Evolutionary conservation across 1,140 invertebrate genomes (phyloP).

Genomic region (Telenomus remus): DNA sequence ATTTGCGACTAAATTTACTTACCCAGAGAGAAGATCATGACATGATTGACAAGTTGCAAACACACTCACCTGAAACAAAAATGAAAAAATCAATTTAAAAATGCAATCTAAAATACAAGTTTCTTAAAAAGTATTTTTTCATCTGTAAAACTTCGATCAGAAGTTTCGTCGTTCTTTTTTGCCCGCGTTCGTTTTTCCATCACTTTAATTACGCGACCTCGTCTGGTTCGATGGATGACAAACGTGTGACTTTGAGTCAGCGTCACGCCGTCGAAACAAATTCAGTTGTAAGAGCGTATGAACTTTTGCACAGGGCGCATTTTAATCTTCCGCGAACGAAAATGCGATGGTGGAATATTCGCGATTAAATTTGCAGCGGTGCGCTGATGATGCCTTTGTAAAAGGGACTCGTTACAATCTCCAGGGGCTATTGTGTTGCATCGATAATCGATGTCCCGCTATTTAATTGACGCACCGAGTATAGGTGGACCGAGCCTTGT

Average conservation of each 20-base stretch:
- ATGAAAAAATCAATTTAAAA: too few relatives aligned
- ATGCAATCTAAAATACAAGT: too few relatives aligned
- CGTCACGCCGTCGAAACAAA: too few relatives aligned
- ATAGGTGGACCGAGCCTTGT: constrained; percentile 39
- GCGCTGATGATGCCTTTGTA: constrained; percentile 40
- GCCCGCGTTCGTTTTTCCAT: constrained; percentile 13
- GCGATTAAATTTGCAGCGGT: constrained; percentile 38
- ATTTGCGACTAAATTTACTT: too few relatives aligned
- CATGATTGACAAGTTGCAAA: too few relatives aligned
- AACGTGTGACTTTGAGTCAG: background rate
- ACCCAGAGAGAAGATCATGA: too few relatives aligned
- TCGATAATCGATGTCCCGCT: constrained; percentile 50
- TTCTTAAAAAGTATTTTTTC: too few relatives aligned
- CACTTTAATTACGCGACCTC: constrained; percentile 6
- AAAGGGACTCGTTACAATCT: constrained; percentile 50
- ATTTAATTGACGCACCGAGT: constrained; percentile 45
- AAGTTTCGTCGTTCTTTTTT: too few relatives aligned
- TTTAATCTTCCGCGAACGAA: background rate
- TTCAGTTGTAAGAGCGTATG: too few relatives aligned
- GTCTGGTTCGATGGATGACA: constrained; percentile 5
- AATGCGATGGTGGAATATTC: constrained; percentile 17
- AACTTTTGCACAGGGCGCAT: too few relatives aligned
- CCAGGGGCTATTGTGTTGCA: constrained; percentile 45
- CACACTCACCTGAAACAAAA: too few relatives aligned
- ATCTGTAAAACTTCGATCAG: constrained; percentile 9